phyloP scores from a whole-genome alignment of 2,888 invertebrate genomes.

The Tubulanus polymorphus region DNA sequence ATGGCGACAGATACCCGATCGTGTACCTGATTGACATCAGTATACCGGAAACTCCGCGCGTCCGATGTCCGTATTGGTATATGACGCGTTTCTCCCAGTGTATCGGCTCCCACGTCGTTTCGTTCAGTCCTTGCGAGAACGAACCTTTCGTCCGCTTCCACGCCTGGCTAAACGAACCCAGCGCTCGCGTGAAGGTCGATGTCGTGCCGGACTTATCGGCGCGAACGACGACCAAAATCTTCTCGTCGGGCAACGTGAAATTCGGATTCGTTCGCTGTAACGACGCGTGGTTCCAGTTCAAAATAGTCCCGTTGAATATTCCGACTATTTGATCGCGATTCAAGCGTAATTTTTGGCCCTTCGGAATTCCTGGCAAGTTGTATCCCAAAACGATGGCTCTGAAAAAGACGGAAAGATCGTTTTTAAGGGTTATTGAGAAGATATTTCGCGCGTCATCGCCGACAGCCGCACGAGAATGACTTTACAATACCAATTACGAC shows the following conservation, averaged over 20 bases:
- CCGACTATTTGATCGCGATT: constrained; percentile 33
- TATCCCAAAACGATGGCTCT: constrained; percentile 39
- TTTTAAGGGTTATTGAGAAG: no score
- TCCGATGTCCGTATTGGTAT: constrained; percentile 25
- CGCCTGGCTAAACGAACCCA: constrained; percentile 27
- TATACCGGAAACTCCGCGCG: constrained; percentile 30
- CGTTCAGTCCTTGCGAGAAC: constrained; percentile 25
- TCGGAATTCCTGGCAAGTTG: constrained; percentile 29
- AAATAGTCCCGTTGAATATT: constrained; percentile 41
- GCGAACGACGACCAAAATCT: constrained; percentile 36
- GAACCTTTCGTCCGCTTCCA: constrained; percentile 32
- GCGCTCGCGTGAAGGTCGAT: constrained; percentile 33
- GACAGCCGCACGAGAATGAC: no score
- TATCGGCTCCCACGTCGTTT: constrained; percentile 7
- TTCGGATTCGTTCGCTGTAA: constrained; percentile 27
- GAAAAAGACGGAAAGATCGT: no score
- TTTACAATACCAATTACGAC: no score
- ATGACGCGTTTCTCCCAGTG: constrained; percentile 28
- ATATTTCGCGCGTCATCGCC: no score
- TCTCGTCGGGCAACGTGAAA: constrained; percentile 23
- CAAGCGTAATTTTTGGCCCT: constrained; percentile 22
- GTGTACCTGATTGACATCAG: constrained; percentile 30
- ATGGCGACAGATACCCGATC: constrained; percentile 37
- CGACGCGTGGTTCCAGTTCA: constrained; percentile 33
- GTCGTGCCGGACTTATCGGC: constrained; percentile 46